Base-by-base conservation (phyloP, 2,797 vertebrate genomes). In the Macropodus opercularis region DNA sequence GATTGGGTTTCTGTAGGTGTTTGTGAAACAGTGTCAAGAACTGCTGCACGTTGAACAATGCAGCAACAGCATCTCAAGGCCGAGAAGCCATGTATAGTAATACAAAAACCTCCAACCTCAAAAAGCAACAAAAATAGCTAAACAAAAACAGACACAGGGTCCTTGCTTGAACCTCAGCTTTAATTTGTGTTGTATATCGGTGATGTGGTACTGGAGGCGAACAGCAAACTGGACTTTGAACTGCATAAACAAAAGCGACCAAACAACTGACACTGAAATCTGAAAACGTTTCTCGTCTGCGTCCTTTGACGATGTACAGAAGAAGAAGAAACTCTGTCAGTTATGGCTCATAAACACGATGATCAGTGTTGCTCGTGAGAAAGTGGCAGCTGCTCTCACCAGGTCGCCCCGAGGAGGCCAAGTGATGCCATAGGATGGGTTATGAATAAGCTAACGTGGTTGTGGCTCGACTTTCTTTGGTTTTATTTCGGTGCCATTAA, bases 341-440 rank as follows among this genome's bases (percentile, higher is more conserved):
- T 58, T 69, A 66, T 47, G 73, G 65, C 60, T 80, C 58, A 29
- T n/a, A 47, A 57, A 76, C 52, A 53, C 69, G 19, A 61, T 26
- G 55, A 77, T 61, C 57, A 36, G 50, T 62, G 73, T 69, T 69
- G 55, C 54, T 69, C 46, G 43, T 75, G 69, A 62, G 81, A 85
- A 83, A 80, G 36, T 68, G 85, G 84, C 88, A 89, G 87, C 87
- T 90, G 83, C 65, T 86, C 52, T 70, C 19, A 44, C 67, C 51
- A 56, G 57, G 66, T 75, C 46, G 62, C 46, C 48, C 46, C 4
- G 39, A 81, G 56, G 18, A 72, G 58, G 63, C 75, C 64, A 75
- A 71, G 71, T 15, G 55, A 67, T 65, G 40, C 42, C 46, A 57
- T 70, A 21, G 11, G 46, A 53, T 51, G 4, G 60, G 65, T 68